A percentile compares a stretch with the other conserved stretches of the same genome.
Evolutionary conservation across 2,113 vertebrate species (phyloP).

Genomic region (Brachyhypopomus gauderio): DNA sequence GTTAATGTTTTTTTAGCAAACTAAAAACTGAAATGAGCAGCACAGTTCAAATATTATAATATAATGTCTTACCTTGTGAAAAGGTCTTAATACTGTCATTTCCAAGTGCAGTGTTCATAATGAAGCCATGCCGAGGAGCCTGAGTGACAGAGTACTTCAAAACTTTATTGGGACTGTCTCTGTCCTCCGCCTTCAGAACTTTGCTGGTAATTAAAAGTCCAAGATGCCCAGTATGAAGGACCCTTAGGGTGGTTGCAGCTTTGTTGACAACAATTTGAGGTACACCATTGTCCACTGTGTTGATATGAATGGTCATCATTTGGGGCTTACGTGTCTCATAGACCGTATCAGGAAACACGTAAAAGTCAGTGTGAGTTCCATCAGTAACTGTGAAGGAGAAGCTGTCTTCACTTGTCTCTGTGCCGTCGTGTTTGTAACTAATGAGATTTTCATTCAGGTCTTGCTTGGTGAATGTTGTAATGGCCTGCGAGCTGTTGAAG

Average conservation of each 20-base stretch:
- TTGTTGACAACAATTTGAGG: constrained; percentile 89
- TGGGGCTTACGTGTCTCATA: constrained; percentile 89
- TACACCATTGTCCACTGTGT: constrained; percentile 84
- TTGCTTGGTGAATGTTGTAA: constrained; percentile 88
- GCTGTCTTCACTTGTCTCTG: constrained; percentile 84
- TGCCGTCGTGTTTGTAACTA: constrained; percentile 91
- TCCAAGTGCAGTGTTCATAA: constrained; percentile 86
- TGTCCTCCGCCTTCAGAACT: constrained; percentile 86
- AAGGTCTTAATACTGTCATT: constrained; percentile 88
- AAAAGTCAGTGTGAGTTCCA: constrained; percentile 91
- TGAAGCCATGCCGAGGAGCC: constrained; percentile 81
- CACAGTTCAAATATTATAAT: not conserved
- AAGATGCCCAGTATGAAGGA: constrained; percentile 81
- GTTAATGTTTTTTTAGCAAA: not conserved
- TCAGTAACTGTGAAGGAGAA: constrained; percentile 95
- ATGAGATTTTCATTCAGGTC: constrained; percentile 94
- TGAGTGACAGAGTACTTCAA: constrained; percentile 75
- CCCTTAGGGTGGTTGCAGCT: constrained; percentile 82
- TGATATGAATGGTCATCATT: constrained; percentile 84
- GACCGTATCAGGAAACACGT: constrained; percentile 88
- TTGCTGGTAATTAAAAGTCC: constrained; percentile 93
- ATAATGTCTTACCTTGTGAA: constrained; percentile 84
- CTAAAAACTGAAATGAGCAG: not conserved
- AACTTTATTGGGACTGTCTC: constrained; percentile 81
- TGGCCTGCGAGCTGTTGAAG: constrained; percentile 79